Base-by-base conservation (phyloP, 2,888 invertebrate species). In the Eupsilia transversa region DNA sequence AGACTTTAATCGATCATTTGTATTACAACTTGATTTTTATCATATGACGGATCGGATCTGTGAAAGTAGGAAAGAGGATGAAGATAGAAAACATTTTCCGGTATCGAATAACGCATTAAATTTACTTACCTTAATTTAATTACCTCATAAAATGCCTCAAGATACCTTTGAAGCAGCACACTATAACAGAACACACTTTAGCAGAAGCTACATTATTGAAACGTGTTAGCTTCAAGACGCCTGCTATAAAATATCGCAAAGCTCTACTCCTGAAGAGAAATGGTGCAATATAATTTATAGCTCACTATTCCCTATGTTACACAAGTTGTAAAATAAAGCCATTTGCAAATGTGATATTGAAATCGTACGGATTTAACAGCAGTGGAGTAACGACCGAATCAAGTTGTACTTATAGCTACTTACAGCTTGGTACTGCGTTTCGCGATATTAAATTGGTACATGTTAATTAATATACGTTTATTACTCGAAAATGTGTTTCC, bases 11-110 rank as follows among this genome's bases (percentile, higher is more conserved):
- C 85, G 92, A 94, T 89, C 92, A 93, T 86, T 88, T 94, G 74
- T 94, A 93, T 81, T 91, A 92, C 79, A 93, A 92, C 88, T 89
- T 94, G 72, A 92, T 94, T 87, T 92, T 92, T 86, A 90, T 92
- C 63, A 89, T 91, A 84, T 91, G 88, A 91, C 85, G 68, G 79
- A 87, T 82, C 54, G 65, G 6, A 3, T 35, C 3, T 70, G 27
- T 20, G 30, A 46, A 63, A 43, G 10, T 30, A 56, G 17, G 52
- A 38, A 60, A 49, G n/a, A 57, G 7, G 49, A 69, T 49, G 33
- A 43, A 14, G 59, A 64, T 23, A 30, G 17, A 20, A 83, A 6
- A 54, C 56, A 20, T 61, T 75, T 67, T 52, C 2, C 27, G 59
- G 33, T 54, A 43, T 33, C 71, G 30, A 67, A 41, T 14, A 65